Conservation (phyloP, 2,797 vertebrate species). For the Acomys russatus region DNA sequence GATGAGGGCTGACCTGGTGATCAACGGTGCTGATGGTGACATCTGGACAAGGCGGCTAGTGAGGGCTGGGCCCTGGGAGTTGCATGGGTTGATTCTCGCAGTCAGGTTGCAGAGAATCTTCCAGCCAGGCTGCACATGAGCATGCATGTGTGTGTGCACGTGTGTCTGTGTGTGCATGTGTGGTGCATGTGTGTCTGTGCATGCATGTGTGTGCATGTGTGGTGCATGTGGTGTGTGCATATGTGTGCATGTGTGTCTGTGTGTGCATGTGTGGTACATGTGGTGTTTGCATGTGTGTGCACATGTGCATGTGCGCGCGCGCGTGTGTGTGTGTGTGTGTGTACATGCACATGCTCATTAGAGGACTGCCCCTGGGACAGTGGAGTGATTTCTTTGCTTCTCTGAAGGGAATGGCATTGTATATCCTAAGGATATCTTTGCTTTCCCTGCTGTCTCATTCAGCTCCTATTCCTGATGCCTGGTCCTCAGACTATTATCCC, state of each 20-base stretch:
- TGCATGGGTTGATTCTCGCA: not conserved
- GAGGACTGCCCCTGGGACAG: not conserved
- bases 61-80: not conserved
- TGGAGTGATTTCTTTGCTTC: not conserved
- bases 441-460: not conserved
- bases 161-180: too few species aligned
- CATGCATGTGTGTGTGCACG: not conserved
- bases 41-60: not conserved
- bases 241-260: not conserved
- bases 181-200: not conserved
- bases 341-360: fast-evolving
- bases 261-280: fast-evolving
- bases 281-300: not conserved
- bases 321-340: not conserved
- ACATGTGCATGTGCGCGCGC: not conserved
- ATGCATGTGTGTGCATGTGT: fast-evolving
- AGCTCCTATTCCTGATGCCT: not conserved
- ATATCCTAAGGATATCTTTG: not conserved
- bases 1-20: conserved; percentile 63
- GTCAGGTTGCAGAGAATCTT: not conserved
- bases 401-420: not conserved
- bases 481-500: not conserved
- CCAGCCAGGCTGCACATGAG: too few species aligned
- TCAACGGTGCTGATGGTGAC: conserved; percentile 32
- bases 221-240: not conserved